These are phyloP conservation scores for Aphaenogaster floridana DNA, from an alignment of 1,140 invertebrate genomes.

Conservation along the genomic window DNA sequence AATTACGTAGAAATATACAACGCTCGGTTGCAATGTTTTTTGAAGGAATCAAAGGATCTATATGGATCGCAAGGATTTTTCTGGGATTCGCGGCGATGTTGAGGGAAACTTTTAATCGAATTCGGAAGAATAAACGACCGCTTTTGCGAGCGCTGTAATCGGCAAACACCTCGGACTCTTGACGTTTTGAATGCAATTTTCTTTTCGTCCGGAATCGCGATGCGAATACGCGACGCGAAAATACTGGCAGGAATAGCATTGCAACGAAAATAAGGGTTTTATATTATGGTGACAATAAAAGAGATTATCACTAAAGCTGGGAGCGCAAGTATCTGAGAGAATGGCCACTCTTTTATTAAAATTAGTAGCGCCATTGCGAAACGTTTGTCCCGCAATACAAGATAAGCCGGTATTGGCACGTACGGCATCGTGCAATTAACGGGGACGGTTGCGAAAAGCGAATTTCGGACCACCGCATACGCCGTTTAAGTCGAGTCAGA, in stretches of 20 bases:
- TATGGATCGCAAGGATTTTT: not conserved
- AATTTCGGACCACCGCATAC: slow-evolving; percentile 16
- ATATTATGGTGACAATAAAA: slow-evolving; percentile 19
- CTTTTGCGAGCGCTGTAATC: slow-evolving; percentile 5
- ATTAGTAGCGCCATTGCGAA: slow-evolving; percentile 31
- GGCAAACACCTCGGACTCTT: not conserved
- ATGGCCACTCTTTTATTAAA: slow-evolving; percentile 40
- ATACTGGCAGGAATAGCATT: not conserved
- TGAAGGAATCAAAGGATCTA: slow-evolving; percentile 1
- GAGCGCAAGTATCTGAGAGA: not conserved
- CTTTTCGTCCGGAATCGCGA: not conserved
- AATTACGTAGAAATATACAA: slow-evolving; percentile 66
- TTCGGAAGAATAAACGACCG: slow-evolving; percentile 10
- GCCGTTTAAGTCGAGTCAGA: slow-evolving; percentile 36
- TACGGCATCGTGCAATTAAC: slow-evolving; percentile 19
- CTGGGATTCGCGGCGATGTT: not conserved
- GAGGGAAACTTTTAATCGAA: slow-evolving; percentile 54
- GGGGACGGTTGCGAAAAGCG: not conserved
- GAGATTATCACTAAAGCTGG: slow-evolving; percentile 24
- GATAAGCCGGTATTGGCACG: slow-evolving; percentile 25
- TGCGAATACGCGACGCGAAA: not conserved
- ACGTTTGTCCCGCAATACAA: slow-evolving; percentile 3
- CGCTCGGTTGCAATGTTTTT: slow-evolving; percentile 4
- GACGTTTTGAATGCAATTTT: slow-evolving; percentile 13
- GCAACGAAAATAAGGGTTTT: slow-evolving; percentile 20